Conservation (phyloP, 2,888 invertebrate genomes). For the Lepas anatifera region DNA sequence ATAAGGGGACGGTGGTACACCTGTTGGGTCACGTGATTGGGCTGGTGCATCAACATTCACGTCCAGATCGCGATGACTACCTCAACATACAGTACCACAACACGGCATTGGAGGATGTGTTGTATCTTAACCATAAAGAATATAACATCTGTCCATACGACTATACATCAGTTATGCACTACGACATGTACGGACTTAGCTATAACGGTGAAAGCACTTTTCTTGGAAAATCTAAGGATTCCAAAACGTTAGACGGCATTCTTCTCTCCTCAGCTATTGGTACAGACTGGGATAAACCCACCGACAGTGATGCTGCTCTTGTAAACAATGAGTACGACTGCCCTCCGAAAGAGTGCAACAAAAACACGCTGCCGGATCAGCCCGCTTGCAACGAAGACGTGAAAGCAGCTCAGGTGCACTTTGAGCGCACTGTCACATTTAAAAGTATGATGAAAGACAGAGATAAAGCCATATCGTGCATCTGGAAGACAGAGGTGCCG, state of each 20-base stretch:
- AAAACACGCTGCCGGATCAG: neutral
- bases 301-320: constrained; percentile 1
- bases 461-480: neutral
- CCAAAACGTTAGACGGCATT: neutral
- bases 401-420: neutral
- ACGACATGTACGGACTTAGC: neutral
- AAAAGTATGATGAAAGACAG: neutral
- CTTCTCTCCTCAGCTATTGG: neutral
- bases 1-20: neutral
- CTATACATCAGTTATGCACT: constrained; percentile 2
- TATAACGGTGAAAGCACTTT: neutral
- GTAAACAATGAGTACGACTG: constrained; percentile 8
- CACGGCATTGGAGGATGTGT: neutral
- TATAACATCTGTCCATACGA: neutral
- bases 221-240: neutral
- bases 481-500: constrained; percentile 7
- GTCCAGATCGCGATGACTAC: neutral
- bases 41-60: neutral
- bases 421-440: neutral
- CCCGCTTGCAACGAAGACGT: neutral
- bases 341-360: neutral
- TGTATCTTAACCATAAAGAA: neutral
- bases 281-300: neutral
- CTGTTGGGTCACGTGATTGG: constrained; percentile 8
- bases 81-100: constrained; percentile 1